Evolutionary conservation across 2,888 invertebrate species (phyloP).

Genomic region (Nomada fucata): DNA sequence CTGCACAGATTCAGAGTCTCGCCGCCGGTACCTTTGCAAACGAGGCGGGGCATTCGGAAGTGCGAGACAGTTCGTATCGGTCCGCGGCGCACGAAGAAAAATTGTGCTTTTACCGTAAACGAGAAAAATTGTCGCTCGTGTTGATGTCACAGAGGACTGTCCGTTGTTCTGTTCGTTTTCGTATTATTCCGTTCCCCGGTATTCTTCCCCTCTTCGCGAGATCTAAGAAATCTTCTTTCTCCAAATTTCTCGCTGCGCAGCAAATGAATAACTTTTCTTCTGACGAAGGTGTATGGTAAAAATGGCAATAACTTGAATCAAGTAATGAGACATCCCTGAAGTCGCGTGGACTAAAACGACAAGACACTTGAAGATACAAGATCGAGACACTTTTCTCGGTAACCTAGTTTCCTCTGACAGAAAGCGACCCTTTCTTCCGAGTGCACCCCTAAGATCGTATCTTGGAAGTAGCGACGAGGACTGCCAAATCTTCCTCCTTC

Average conservation of each 20-base stretch:
- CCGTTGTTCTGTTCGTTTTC: conserved; percentile 1
- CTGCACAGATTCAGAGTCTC: conserved; percentile 48
- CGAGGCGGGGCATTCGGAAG: conserved; percentile 40
- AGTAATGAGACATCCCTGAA: no score
- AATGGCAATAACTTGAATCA: no score
- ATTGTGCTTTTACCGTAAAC: conserved; percentile 64
- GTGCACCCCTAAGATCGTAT: conserved; percentile 8
- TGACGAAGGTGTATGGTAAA: not conserved
- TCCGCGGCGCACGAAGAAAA: conserved; percentile 48
- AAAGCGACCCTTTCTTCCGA: not conserved
- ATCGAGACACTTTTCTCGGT: not conserved
- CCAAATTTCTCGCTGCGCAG: not conserved
- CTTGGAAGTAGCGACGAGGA: not conserved
- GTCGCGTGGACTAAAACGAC: not conserved
- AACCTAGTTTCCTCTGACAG: not conserved
- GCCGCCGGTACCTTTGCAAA: not conserved
- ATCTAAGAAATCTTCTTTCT: not conserved
- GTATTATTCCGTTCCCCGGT: not conserved
- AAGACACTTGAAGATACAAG: not conserved
- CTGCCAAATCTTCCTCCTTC: not conserved
- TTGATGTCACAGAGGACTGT: conserved; percentile 39
- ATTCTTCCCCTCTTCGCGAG: not conserved
- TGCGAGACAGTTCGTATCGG: conserved; percentile 37
- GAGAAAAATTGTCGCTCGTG: conserved; percentile 57
- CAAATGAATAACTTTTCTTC: not conserved